Evolutionary conservation across 1,140 invertebrate species (phyloP), one percentile per base, ranked within the genome.

Genomic region (Coelopa frigida): DNA sequence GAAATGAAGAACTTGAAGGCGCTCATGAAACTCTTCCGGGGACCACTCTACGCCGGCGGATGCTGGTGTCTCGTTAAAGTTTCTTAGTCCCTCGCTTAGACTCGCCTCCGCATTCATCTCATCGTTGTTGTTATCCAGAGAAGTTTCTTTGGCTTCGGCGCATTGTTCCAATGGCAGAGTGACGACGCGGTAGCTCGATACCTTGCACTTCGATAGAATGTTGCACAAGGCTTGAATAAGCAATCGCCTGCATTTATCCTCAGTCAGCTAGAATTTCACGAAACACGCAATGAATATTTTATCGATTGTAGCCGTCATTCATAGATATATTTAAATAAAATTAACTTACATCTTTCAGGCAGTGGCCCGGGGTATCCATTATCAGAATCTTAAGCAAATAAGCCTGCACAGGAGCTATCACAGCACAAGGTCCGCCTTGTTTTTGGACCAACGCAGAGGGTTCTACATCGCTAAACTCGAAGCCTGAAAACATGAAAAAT

Each of bases 351-450:
- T 74, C 70, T 40, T 71, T 73, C 50, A 73, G 60, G 50, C 55
- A 65, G 52, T 75, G 71, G 51, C 73, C 74, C 42, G 75, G 75
- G 40, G 75, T 75, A 44, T 82, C 76, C 40, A 76, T 72, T 18
- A 85, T 71, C n/a, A 86, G 68, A 52, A 80, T 82, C 70, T 91
- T 93, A 24, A 94, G 63, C 36, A 96, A 81, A 70, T 87, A 93
- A 21, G 87, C 89, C 72, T 95, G 91, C 18, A 94, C 86, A 15
- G 92, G 89, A 20, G 89, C 91, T 59, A 96, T 84, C 12, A 94
- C 87, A 43, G 89, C 89, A 76, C 93, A 96, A 32, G 92, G 92
- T 8, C 92, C 92, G 23, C 93, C 93, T 69, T 91, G 84, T 46
- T 78, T 77, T 70, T 96, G 93, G 42, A 94, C 80, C 50, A 96